A percentile compares a stretch with the other conserved stretches of the same genome.
These are phyloP conservation scores for Pangasius djambal DNA, from an alignment of 2,797 vertebrate species.

Conservation along the genomic window DNA sequence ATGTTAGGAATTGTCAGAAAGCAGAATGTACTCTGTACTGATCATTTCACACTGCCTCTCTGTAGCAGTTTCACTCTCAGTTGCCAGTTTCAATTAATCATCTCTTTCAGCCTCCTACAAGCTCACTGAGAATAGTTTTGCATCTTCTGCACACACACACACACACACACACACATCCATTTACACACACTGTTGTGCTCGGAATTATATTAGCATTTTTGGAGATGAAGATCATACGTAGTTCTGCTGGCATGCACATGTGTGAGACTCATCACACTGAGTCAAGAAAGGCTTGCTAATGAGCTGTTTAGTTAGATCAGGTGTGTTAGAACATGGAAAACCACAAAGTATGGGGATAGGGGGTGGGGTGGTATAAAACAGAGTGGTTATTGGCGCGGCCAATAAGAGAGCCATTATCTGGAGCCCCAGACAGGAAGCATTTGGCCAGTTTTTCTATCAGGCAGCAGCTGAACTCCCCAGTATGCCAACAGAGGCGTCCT, in stretches of 20 bases:
- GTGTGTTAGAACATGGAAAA: slow-evolving; percentile 10
- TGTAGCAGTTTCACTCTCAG: slow-evolving; percentile 30
- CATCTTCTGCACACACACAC: slow-evolving; percentile 32
- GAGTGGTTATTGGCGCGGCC: slow-evolving; percentile 24
- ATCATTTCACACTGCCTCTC: slow-evolving; percentile 38
- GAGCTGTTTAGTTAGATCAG: neutral
- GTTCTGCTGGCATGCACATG: slow-evolving; percentile 17
- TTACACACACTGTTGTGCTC: slow-evolving; percentile 5
- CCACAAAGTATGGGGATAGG: neutral
- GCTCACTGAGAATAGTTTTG: slow-evolving; percentile 48
- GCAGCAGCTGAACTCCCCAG: slow-evolving; percentile 31
- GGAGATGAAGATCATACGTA: slow-evolving; percentile 28
- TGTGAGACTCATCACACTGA: slow-evolving; percentile 23
- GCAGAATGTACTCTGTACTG: slow-evolving; percentile 34
- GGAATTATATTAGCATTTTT: slow-evolving; percentile 29
- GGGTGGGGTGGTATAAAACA: neutral
- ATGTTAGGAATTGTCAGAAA: slow-evolving; percentile 14
- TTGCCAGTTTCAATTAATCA: slow-evolving; percentile 50
- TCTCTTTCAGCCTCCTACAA: slow-evolving; percentile 53
- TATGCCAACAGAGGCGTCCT: slow-evolving; percentile 53
- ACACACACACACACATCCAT: slow-evolving; percentile 2
- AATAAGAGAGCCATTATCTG: slow-evolving; percentile 47
- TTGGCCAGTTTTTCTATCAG: slow-evolving; percentile 50
- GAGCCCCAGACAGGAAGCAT: slow-evolving; percentile 47
- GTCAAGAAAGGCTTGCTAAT: slow-evolving; percentile 16